A percentile compares a stretch with the other conserved stretches of the same genome.
Conservation (phyloP, 2,888 invertebrate genomes). For the Serrognathus titanus region DNA sequence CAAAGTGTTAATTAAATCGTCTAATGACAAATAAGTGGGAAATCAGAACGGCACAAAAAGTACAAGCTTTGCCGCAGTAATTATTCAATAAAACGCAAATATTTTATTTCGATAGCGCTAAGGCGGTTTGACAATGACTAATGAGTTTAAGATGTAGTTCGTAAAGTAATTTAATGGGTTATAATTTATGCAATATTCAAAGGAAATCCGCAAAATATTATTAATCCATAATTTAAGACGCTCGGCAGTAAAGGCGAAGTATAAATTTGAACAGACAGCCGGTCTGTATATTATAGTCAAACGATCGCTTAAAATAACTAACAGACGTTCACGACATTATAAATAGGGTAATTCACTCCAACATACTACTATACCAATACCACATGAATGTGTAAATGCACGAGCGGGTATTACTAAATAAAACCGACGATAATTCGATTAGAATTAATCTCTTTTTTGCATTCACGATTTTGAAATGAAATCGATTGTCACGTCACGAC, state of each 20-base stretch:
- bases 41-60: too few relatives aligned
- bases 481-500: too few relatives aligned
- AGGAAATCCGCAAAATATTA: slow-evolving; percentile 32
- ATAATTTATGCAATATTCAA: slow-evolving; percentile 23
- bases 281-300: slow-evolving; percentile 28
- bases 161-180: slow-evolving; percentile 14
- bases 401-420: too few relatives aligned
- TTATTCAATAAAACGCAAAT: too few relatives aligned
- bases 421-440: too few relatives aligned
- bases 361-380: too few relatives aligned
- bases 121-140: slow-evolving; percentile 15
- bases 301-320: slow-evolving; percentile 29
- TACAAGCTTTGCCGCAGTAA: too few relatives aligned
- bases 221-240: slow-evolving; percentile 32
- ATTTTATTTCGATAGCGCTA: neutral
- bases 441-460: too few relatives aligned
- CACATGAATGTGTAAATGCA: too few relatives aligned
- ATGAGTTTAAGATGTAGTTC: slow-evolving; percentile 10
- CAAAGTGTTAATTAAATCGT: too few relatives aligned
- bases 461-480: too few relatives aligned
- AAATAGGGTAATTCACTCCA: slow-evolving; percentile 13
- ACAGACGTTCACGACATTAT: slow-evolving; percentile 21
- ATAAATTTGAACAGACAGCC: slow-evolving; percentile 29
- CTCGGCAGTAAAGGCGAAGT: slow-evolving; percentile 23
- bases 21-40: too few relatives aligned